Conservation (phyloP, 1,140 invertebrate genomes). For the Papilio polytes region DNA sequence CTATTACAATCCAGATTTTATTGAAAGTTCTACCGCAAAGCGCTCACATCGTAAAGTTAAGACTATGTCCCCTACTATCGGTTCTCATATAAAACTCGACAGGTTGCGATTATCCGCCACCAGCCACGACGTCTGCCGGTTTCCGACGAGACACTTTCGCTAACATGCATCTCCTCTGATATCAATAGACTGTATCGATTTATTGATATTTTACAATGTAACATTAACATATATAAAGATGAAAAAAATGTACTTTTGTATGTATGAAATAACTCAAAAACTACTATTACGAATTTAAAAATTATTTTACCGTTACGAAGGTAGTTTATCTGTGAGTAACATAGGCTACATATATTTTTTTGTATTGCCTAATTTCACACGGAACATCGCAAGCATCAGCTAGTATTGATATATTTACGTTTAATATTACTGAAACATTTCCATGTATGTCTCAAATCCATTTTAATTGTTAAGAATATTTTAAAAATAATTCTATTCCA, state of each 20-base stretch:
- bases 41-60: slow-evolving; percentile 7
- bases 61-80: background rate
- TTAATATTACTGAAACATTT: too few relatives aligned
- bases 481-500: background rate
- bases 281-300: too few relatives aligned
- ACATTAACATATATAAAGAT: too few relatives aligned
- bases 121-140: background rate
- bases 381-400: too few relatives aligned
- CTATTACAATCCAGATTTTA: slow-evolving; percentile 3
- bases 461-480: background rate
- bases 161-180: background rate
- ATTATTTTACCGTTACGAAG: too few relatives aligned
- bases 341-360: too few relatives aligned
- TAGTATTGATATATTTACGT: too few relatives aligned
- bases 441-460: too few relatives aligned
- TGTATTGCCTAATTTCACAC: too few relatives aligned
- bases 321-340: too few relatives aligned
- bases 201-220: background rate
- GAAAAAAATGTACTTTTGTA: too few relatives aligned
- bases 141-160: slow-evolving; percentile 5
- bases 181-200: background rate
- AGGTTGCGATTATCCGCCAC: slow-evolving; percentile 7
- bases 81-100: slow-evolving; percentile 23
- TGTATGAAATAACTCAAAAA: too few relatives aligned
- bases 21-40: background rate